A percentile compares a stretch with the other conserved stretches of the same genome.
Evolutionary conservation across 2,113 vertebrate species (phyloP).

Genomic region (Danionella cerebrum): DNA sequence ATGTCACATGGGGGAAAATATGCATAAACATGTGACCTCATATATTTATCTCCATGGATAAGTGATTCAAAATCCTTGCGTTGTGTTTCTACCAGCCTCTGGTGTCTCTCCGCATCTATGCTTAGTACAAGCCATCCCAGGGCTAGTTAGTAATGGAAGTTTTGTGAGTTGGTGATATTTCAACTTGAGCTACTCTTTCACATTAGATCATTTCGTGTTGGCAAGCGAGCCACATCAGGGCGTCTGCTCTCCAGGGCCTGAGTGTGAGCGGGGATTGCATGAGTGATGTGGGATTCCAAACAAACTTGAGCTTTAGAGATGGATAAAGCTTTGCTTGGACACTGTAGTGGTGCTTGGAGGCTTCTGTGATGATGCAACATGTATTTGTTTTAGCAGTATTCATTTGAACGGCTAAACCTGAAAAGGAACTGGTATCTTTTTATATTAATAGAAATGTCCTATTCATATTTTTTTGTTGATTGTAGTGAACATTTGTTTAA

Average conservation of each 20-base stretch:
- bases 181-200: not conserved
- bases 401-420: too few species aligned
- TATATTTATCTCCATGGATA: not conserved
- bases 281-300: conserved; percentile 24
- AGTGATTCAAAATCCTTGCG: not conserved
- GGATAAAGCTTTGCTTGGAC: not conserved
- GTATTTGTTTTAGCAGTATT: conserved; percentile 1
- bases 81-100: not conserved
- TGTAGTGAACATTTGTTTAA: too few species aligned
- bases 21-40: not conserved
- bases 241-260: conserved; percentile 8
- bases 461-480: too few species aligned
- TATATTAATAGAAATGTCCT: too few species aligned
- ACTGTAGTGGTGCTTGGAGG: conserved; percentile 4
- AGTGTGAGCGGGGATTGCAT: conserved; percentile 15
- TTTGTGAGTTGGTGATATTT: not conserved
- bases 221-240: not conserved
- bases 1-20: conserved; percentile 38
- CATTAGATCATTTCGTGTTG: not conserved
- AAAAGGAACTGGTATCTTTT: too few species aligned
- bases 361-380: not conserved
- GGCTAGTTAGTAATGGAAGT: not conserved
- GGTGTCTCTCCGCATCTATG: not conserved
- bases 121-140: not conserved
- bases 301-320: conserved; percentile 10